A percentile compares a stretch with the other conserved stretches of the same genome.
Conservation (phyloP, 2,113 vertebrate species). For the Myxocyprinus asiaticus region DNA sequence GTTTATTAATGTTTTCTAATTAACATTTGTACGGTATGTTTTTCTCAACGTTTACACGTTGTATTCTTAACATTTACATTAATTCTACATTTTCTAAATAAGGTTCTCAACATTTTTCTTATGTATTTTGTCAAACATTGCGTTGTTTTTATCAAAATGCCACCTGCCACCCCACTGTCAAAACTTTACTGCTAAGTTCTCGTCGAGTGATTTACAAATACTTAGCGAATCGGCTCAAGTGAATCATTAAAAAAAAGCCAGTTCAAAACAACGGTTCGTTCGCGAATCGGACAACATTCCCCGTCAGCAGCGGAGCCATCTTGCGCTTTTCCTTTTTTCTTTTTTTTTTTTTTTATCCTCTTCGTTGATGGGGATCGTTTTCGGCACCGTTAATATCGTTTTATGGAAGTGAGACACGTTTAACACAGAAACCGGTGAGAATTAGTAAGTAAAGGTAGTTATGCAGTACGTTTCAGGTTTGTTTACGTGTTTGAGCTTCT, state of each 20-base stretch:
- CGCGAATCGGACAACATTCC: neutral
- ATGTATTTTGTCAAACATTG: neutral
- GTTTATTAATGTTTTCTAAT: too few relatives aligned
- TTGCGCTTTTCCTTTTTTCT: constrained; percentile 34
- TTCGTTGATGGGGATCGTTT: neutral
- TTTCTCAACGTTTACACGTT: too few relatives aligned
- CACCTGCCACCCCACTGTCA: too few relatives aligned
- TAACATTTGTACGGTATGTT: too few relatives aligned
- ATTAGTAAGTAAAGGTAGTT: neutral
- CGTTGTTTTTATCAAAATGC: neutral
- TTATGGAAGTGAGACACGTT: neutral
- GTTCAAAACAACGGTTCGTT: neutral
- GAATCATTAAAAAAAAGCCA: neutral
- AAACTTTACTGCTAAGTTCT: too few relatives aligned
- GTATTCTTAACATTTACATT: too few relatives aligned
- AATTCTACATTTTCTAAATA: neutral
- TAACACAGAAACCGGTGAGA: neutral
- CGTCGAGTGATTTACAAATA: too few relatives aligned
- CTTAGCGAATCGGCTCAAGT: neutral
- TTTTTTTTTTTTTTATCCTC: neutral
- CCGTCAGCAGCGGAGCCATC: constrained; percentile 45
- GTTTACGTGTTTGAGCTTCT: constrained; percentile 25
- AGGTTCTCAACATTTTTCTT: too few relatives aligned
- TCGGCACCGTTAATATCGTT: neutral
- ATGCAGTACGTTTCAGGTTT: neutral